Base-by-base conservation (phyloP, 92 coral and sea anemone genomes). In the Virgularia gustaviana region DNA sequence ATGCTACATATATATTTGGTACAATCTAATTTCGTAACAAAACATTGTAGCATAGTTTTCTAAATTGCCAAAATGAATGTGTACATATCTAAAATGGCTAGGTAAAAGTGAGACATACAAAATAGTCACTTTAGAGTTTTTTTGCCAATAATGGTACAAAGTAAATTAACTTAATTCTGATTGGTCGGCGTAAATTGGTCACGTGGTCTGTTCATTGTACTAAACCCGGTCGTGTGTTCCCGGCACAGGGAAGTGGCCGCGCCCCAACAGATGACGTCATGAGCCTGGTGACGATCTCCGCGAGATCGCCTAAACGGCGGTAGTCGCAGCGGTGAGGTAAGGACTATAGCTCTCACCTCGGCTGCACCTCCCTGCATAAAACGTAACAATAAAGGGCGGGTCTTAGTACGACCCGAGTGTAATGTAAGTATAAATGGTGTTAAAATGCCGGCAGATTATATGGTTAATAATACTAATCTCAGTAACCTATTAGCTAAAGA, bases 171-270 rank as follows among this genome's bases (percentile, higher is more conserved):
- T 20, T 36, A 65, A 18, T 65, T 31, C 20, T 19, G 3, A n/a
- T n/a, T n/a, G n/a, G 31, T 52, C 31, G 58, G 30, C 58, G 29
- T 15, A 3, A 52, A 52, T 37, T 65, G 72, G 72, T 65, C 72
- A 68, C 75, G 75, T 68, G 75, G 75, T 51, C 57, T 49, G 22
- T 52, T 52, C n/a, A n/a, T n/a, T n/a, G n/a, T n/a, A 52, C 58
- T 52, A 52, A 52, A 52, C 58, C 58, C 58, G 28, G 42, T 68
- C 58, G 75, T 68, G n/a, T n/a, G n/a, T 68, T 83, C 90, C 96
- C 89, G 88, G 88, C 98, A 81, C 98, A 90, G 96, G 96, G 91
- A 87, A 89, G 89, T 89, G 96, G 98, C 86, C 79, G 84, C 90
- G 85, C 73, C 88, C 88, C 85, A 87, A 63, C 90, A 81, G 98